Evolutionary conservation across 2,797 vertebrate genomes (phyloP).

Genomic region (Pogoniulus pusillus): DNA sequence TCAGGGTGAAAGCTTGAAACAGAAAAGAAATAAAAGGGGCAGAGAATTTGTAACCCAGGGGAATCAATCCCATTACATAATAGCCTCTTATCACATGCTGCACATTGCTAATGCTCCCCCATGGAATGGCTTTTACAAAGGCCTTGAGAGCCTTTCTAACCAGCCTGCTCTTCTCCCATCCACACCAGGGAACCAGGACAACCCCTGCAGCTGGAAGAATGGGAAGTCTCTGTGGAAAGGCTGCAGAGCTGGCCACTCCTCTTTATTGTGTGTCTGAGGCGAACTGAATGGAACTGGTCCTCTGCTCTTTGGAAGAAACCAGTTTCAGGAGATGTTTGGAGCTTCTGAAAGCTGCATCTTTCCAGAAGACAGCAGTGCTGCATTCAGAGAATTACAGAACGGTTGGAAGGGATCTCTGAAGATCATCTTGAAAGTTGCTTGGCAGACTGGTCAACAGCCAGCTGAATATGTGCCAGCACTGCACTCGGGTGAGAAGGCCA

Average conservation of each 20-base stretch:
- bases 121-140: not conserved
- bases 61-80: constrained; percentile 47
- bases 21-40: constrained; percentile 8
- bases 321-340: not conserved
- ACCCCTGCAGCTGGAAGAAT: not conserved
- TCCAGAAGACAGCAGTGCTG: fast-evolving
- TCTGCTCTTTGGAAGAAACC: not conserved
- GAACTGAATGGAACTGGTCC: not conserved
- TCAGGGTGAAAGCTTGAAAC: constrained; percentile 30
- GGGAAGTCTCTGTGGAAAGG: not conserved
- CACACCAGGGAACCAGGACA: not conserved
- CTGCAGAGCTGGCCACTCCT: not conserved
- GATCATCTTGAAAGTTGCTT: too few species aligned
- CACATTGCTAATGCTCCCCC: constrained; percentile 1
- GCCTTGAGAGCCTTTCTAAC: not conserved
- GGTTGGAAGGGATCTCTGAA: too few species aligned
- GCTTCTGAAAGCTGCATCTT: not conserved
- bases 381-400: too few species aligned
- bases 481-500: too few species aligned
- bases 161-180: not conserved
- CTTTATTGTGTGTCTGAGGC: not conserved
- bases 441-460: too few species aligned
- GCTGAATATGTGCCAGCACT: too few species aligned
- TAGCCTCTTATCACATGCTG: constrained; percentile 22
- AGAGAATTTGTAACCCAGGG: constrained; percentile 9